These are phyloP conservation scores for Lepidurus couesii DNA, from an alignment of 1,140 invertebrate genomes.

Conservation along the genomic window DNA sequence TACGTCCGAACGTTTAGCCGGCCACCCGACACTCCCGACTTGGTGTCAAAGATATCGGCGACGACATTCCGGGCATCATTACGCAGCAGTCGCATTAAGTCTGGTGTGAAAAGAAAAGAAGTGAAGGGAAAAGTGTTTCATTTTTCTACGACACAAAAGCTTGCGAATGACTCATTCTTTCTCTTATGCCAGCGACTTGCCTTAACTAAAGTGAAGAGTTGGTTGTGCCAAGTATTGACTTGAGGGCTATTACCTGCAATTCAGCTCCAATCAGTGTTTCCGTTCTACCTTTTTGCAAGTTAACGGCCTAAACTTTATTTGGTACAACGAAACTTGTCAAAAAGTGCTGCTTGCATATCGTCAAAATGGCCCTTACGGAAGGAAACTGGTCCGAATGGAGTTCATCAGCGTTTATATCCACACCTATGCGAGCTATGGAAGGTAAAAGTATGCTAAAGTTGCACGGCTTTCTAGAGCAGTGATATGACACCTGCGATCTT, in stretches of 20 bases:
- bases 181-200: too few species aligned
- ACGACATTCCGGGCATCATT: conserved; percentile 1
- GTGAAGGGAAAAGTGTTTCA: not conserved
- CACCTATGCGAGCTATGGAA: conserved; percentile 42
- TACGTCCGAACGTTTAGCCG: not conserved
- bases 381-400: conserved; percentile 38
- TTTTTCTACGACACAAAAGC: not conserved
- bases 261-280: conserved; percentile 10
- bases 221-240: not conserved
- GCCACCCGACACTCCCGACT: not conserved
- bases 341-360: not conserved
- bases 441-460: conserved; percentile 34
- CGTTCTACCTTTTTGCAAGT: too few species aligned
- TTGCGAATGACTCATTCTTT: too few species aligned
- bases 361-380: conserved; percentile 26
- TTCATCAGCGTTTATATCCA: conserved; percentile 36
- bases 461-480: not conserved
- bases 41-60: conserved; percentile 12
- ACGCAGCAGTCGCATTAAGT: not conserved
- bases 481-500: not conserved
- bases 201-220: not conserved
- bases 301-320: not conserved
- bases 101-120: not conserved
- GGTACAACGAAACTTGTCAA: not conserved
- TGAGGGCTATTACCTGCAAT: not conserved